Evolutionary conservation across 1,140 invertebrate species (phyloP).

Genomic region (Drosophila sp.): DNA sequence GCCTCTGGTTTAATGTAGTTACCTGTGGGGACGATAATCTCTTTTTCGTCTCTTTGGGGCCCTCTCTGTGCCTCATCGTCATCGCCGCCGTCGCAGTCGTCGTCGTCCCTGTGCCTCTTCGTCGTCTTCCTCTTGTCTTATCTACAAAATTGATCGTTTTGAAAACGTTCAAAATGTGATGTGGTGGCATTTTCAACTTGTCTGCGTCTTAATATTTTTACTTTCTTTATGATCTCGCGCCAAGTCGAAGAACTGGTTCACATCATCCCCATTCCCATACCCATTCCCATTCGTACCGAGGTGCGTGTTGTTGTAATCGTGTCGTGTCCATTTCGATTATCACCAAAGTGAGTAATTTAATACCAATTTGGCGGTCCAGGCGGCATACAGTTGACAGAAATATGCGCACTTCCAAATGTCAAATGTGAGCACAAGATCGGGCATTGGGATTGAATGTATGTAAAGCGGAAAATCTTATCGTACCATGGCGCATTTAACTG

Average conservation of each 20-base stretch:
- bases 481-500: slow-evolving; percentile 69
- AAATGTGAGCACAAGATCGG: slow-evolving; percentile 74
- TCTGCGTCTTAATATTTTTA: slow-evolving; percentile 82
- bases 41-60: neutral
- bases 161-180: slow-evolving; percentile 82
- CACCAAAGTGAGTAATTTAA: slow-evolving; percentile 82
- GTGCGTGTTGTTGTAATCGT: slow-evolving; percentile 72
- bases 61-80: neutral
- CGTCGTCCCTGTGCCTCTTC: neutral
- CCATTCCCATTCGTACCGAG: neutral
- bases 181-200: slow-evolving; percentile 83
- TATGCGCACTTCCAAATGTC: slow-evolving; percentile 78
- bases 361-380: slow-evolving; percentile 71
- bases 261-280: slow-evolving; percentile 10
- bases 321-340: slow-evolving; percentile 82
- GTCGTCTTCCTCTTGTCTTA: slow-evolving; percentile 50
- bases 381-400: slow-evolving; percentile 76
- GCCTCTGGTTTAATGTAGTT: neutral
- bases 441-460: slow-evolving; percentile 49
- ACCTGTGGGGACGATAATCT: slow-evolving; percentile 10
- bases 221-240: slow-evolving; percentile 67
- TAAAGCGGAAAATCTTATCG: slow-evolving; percentile 75
- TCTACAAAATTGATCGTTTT: slow-evolving; percentile 82
- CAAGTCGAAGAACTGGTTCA: slow-evolving; percentile 72
- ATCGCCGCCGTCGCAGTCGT: neutral